Evolutionary conservation across 2,888 invertebrate genomes (phyloP).

Genomic region (Harmothoe impar): DNA sequence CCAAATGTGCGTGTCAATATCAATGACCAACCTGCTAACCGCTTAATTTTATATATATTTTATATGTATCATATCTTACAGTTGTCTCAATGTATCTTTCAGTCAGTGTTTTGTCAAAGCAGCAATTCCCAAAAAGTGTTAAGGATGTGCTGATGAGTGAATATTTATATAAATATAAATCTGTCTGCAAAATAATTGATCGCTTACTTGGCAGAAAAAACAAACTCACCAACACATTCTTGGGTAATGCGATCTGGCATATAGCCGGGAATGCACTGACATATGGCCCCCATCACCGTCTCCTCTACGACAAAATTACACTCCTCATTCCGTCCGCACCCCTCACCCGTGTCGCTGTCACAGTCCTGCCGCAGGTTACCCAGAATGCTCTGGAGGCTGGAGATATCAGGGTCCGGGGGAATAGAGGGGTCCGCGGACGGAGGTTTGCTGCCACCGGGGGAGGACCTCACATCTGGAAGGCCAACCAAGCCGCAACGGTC

Average conservation of each 20-base stretch:
- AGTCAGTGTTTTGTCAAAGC: no score
- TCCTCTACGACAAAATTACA: slow-evolving; percentile 46
- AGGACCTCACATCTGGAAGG: background rate
- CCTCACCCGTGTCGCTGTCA: slow-evolving; percentile 1
- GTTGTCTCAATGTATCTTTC: no score
- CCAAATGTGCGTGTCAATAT: no score
- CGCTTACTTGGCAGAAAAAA: no score
- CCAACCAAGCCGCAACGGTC: background rate
- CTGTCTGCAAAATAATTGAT: no score
- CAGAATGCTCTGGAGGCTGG: background rate
- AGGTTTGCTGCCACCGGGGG: background rate
- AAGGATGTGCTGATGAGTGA: no score
- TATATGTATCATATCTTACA: no score
- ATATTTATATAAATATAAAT: no score
- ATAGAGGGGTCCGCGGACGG: background rate
- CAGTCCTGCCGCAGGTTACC: slow-evolving; percentile 54
- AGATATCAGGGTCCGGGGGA: background rate
- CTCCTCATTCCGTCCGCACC: slow-evolving; percentile 38
- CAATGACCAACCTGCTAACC: no score
- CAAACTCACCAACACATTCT: slow-evolving; percentile 52
- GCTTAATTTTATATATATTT: no score
- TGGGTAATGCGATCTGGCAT: background rate
- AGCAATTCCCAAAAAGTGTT: no score
- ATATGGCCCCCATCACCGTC: slow-evolving; percentile 20
- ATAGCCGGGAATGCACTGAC: slow-evolving; percentile 39